Base-by-base conservation (phyloP, 1,140 invertebrate genomes). In the Ceratoteleas bidentatus region DNA sequence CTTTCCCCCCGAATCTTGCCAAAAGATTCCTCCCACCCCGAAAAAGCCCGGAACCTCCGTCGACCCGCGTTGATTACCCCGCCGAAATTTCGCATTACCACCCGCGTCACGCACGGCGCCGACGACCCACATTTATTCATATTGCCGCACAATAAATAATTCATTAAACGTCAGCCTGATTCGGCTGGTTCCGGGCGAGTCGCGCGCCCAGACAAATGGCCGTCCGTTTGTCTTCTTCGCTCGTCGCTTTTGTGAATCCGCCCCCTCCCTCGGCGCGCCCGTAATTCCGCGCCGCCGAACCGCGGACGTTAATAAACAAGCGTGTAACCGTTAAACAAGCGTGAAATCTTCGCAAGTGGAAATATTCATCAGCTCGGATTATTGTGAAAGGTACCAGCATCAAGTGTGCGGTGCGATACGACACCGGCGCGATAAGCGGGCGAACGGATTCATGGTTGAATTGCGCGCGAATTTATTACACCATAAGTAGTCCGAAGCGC, bases 81-180 rank as follows among this genome's bases (percentile, higher is more conserved):
- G 1, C 43, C 24, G n/a, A 53, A 50, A 60, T 9, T 45, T 38
- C 15, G 38, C 64, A 61, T 76, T 47, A 15, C 47, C 10, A 76
- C n/a, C 62, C 56, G 15, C n/a, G 49, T 76, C 64, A 68, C 64
- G 73, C 50, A n/a, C 56, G 6, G 3, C 6, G 9, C 65, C 57
- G 34, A 2, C 74, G 43, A 69, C 11, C 15, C 62, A 47, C 69
- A 69, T 69, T 69, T 69, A 77, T 69, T 77, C 75, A 78, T 65
- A 78, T 65, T 70, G 64, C 16, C 53, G n/a, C 36, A 78, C 57
- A 64, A 78, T 72, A 78, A 78, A 78, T 72, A 72, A 78, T 70
- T 70, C 75, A 78, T 72, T 78, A 60, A 60, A 66, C 38, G 56
- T 78, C 53, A 72, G 66, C 66, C 53, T 78, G 57, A 72, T 68